Base-by-base conservation (phyloP, 2,113 vertebrate species). In the Anoplopoma fimbria region DNA sequence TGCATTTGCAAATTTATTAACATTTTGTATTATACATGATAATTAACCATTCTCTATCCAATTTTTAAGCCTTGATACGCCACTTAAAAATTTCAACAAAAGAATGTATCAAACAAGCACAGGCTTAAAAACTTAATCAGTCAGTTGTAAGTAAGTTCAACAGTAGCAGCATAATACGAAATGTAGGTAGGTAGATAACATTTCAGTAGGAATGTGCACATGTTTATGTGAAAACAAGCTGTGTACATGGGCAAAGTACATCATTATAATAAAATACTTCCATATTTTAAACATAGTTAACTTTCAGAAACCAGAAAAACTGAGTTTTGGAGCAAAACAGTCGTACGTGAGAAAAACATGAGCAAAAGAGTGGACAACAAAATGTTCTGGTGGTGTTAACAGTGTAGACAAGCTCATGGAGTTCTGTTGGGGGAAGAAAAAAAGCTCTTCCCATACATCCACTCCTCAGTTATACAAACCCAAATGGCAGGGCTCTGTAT, bases 161-260 rank as follows among this genome's bases (percentile, higher is more conserved):
- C 36, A 78, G n/a, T 21, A 81, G 73, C 34, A 69, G 62, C 25
- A 53, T 17, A 9, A 25, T 23, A 34, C 15, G 19, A 60, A 51
- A 57, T 25, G 4, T 47, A 17, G 12, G 23, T 55, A 4, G 14
- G 45, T 47, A n/a, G n/a, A n/a, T n/a, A n/a, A n/a, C n/a, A 47
- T 45, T 2, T 49, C 36, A 64, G 47, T n/a, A 67, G 60, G 70
- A 82, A 79, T 69, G 38, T 79, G 67, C 53, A 61, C 29, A 38
- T 36, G 25, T 77, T 23, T 40, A 55, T 40, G 64, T 62, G 17
- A 79, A 69, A 61, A 78, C 25, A 34, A 9, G 49, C 1, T 23
- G 15, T 38, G 23, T 69, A 69, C 8, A 33, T 42, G 14, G 3
- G 61, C n/a, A 21, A 62, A 49, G 53, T 68, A 7, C 36, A 34